phyloP scores from a whole-genome alignment of 37 sponge, comb jelly and placozoan species.

The Dysidea cf. avara region DNA sequence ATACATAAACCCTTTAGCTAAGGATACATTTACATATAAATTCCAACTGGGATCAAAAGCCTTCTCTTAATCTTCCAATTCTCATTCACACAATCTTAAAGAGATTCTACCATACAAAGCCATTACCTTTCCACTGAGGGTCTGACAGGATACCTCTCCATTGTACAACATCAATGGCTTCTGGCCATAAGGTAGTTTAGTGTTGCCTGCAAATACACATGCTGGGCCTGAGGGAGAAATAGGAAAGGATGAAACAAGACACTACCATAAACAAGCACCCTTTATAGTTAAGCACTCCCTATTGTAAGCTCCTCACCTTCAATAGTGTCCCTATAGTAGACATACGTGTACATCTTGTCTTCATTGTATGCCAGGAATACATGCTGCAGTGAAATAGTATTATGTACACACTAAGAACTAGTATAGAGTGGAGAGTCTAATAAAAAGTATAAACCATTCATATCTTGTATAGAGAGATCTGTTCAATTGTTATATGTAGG shows the following conservation, averaged over 20 bases:
- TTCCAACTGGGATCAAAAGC: no score
- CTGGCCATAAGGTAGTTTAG: conserved; percentile 88
- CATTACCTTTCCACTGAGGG: conserved; percentile 74
- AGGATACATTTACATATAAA: no score
- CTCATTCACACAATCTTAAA: no score
- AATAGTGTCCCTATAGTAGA: conserved; percentile 72
- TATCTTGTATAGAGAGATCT: background rate
- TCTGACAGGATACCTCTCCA: conserved; percentile 94
- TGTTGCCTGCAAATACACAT: conserved; percentile 68
- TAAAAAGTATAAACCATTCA: conserved; percentile 6
- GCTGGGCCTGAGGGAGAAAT: conserved; percentile 39
- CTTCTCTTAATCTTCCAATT: no score
- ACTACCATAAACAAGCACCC: no score
- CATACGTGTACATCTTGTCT: conserved; percentile 77
- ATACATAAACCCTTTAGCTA: no score
- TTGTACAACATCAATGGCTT: conserved; percentile 84
- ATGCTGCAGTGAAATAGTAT: conserved; percentile 41
- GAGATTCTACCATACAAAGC: no score
- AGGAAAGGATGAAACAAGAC: no score
- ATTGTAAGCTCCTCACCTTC: conserved; percentile 50
- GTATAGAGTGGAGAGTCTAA: no score
- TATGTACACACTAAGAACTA: no score
- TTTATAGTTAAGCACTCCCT: conserved; percentile 6
- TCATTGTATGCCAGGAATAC: conserved; percentile 71
- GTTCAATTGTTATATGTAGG: no score